Base-by-base conservation (phyloP, 2,888 invertebrate species). In the Glyphotaelius pellucidus region DNA sequence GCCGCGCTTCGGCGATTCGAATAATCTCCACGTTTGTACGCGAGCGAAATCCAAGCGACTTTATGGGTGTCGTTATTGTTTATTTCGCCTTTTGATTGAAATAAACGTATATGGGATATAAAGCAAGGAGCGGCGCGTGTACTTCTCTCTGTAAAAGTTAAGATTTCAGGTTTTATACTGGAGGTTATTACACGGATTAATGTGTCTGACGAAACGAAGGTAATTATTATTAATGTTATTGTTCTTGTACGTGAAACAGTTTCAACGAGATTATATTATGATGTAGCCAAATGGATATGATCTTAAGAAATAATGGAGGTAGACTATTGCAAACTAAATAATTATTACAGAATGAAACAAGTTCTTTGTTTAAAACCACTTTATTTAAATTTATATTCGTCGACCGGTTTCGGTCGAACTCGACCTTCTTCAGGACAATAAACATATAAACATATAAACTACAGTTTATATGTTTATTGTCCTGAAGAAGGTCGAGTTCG, bases 1-100 rank as follows among this genome's bases (percentile, higher is more conserved):
- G 91, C 79, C 67, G 47, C 87, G 91, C 91, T 91, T 91, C 91
- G 91, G 42, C 42, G 91, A 30, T n/a, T 87, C 87, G 87, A 42
- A 80, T 91, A 91, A 91, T 88, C 90, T 87, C 42, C 42, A 15
- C 25, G 14, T 42, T 30, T 42, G 30, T n/a, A 12, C 30, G 7
- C n/a, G 38, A 19, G 25, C 42, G 14, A 42, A 42, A 86, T 86
- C 86, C 86, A 42, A 25, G 35, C 30, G 38, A 86, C 42, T 86
- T 86, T 86, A 86, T 42, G 38, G 86, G 47, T 25, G 47, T 86
- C 86, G 86, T 86, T 86, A 86, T 86, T 86, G 42, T 86, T 86
- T 86, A 86, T 86, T 83, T 25, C 25, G 83, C 35, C 25, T 83
- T 35, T 83, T 83, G 67, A 67, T 67, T 67, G 67, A 67, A 67